Conservation (phyloP, 2,797 vertebrate genomes). For the Phaenicophaeus curvirostris region DNA sequence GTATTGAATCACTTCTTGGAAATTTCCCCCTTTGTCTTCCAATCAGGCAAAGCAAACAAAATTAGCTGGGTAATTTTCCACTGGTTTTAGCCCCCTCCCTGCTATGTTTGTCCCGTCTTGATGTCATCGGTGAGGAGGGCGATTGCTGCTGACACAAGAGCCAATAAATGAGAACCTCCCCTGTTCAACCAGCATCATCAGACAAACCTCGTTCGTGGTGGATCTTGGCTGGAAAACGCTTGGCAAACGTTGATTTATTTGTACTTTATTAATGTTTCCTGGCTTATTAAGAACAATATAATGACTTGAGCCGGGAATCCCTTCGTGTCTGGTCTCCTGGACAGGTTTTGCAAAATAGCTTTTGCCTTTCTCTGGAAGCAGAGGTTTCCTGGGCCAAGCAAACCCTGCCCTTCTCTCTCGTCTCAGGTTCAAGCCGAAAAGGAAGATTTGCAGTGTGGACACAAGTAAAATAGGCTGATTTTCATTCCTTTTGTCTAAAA, state of each 20-base stretch:
- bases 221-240: not conserved
- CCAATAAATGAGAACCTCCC: not conserved
- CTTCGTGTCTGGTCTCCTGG: not conserved
- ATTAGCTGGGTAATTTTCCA: slow-evolving; percentile 8
- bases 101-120: not conserved
- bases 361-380: not conserved
- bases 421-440: not conserved
- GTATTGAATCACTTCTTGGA: not conserved
- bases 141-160: not conserved
- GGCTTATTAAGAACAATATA: not conserved
- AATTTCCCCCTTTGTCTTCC: slow-evolving; percentile 4
- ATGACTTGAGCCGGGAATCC: not conserved
- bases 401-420: not conserved
- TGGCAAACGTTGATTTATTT: not conserved
- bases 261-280: not conserved
- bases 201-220: not conserved
- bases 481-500: not conserved
- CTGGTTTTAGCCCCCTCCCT: not conserved
- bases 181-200: not conserved
- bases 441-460: not conserved
- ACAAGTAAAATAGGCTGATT: not conserved
- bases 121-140: not conserved
- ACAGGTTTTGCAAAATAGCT: not conserved
- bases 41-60: not conserved
- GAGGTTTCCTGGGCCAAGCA: not conserved